Base-by-base conservation (phyloP, 2,888 invertebrate species). In the Schizotus pectinicornis region DNA sequence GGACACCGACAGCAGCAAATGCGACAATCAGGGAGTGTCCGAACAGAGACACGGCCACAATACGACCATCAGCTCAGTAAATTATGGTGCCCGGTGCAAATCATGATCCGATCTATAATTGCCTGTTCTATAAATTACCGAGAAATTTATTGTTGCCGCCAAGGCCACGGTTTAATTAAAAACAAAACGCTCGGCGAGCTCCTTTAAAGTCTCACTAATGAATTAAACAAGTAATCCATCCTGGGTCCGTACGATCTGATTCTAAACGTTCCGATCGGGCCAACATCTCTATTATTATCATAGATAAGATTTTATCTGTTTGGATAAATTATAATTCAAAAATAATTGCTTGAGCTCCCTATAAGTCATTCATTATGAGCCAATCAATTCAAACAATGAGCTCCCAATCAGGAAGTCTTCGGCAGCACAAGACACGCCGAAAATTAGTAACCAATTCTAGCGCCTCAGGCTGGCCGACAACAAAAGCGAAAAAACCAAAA, bases 31-130 rank as follows among this genome's bases (percentile, higher is more conserved):
- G 59, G 59, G 59, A 47, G 59, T 59, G 59, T 51, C 55, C 36
- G 13, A 11, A 42, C 32, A 52, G 43, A 58, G 52, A 53, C 47
- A 58, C 48, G 47, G 39, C 51, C 47, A 56, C 43, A 57, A 57
- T 57, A 52, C 57, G 41, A 43, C 43, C 39, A 12, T 39, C 31
- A 9, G 42, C 45, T 55, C 41, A 48, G 56, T 59, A 59, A 59
- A 59, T 59, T 55, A 55, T 45, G 39, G 39, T 39, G 35, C 42
- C 50, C 50, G 59, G 54, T 56, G 67, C 68, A 65, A 66, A 71
- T 67, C 64, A 68, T 64, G 70, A 71, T 73, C 67, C 65, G 68
- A 73, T 73, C 73, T 71, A 67, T 70, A 70, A 70, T 72, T 72
- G 69, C 65, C 64, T 64, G 64, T 64, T 59, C 64, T 68, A 70